phyloP scores from a whole-genome alignment of 2,797 vertebrate genomes.

The Phalloptychus januarius region DNA sequence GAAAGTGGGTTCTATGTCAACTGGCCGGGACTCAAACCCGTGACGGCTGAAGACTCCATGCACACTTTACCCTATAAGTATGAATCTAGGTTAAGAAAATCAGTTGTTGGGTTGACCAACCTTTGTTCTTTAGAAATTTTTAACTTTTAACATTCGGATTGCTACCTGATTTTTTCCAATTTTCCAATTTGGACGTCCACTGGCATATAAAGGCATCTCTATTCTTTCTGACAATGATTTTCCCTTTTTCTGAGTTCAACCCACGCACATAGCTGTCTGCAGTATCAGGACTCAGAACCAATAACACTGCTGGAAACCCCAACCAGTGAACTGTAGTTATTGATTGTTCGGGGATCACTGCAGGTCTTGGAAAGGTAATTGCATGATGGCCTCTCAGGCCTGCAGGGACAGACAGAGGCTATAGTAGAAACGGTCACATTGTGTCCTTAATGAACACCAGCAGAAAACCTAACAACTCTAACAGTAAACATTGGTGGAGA shows the following conservation, averaged over 20 bases:
- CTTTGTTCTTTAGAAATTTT: background rate
- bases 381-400: constrained; percentile 52
- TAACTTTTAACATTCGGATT: background rate
- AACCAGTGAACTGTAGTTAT: constrained; percentile 60
- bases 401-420: constrained; percentile 46
- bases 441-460: constrained; percentile 60
- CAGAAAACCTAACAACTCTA: constrained; percentile 42
- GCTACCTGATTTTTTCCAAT: background rate
- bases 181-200: background rate
- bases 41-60: no score
- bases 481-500: constrained; percentile 22
- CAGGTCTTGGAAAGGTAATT: constrained; percentile 54
- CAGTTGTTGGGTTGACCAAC: background rate
- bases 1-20: no score
- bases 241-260: constrained; percentile 10
- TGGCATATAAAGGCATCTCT: constrained; percentile 14
- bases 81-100: background rate
- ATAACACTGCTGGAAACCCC: constrained; percentile 38
- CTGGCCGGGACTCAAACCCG: no score
- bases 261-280: constrained; percentile 34
- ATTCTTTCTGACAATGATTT: constrained; percentile 18
- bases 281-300: constrained; percentile 26
- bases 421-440: constrained; percentile 41
- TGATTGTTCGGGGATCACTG: constrained; percentile 58
- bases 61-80: background rate